Evolutionary conservation across 1,140 invertebrate species (phyloP), one percentile per base, ranked within the genome.

Genomic region (Muscidifurax raptorellus): DNA sequence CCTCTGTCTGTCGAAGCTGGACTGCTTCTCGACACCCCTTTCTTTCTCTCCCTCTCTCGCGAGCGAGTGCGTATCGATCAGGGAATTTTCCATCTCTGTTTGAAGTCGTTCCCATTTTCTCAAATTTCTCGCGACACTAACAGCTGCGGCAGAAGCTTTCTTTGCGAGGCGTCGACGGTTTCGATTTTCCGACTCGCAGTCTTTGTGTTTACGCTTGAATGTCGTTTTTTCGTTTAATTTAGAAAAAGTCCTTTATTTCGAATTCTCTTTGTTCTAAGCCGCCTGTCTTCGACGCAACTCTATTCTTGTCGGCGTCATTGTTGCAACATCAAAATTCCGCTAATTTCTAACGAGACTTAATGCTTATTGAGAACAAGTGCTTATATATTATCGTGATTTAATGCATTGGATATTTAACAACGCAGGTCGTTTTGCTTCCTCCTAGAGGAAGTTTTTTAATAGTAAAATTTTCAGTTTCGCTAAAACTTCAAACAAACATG

Each of bases 31-130:
- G 75, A 72, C 66, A 78, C 32, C 22, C 15, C 27, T 64, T 67
- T 77, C 44, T 80, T 86, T 76, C 27, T 47, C 25, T 52, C 25
- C 27, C 40, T 52, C 40, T 47, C 13, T 74, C 71, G 4, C 71
- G 2, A 27, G 30, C 13, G 30, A 4, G 25, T 22, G 59, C 69
- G 44, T 75, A 74, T 71, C 67, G 81, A 25, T 64, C 59, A 75
- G 12, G 22, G 71, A 83, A 40, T 85, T 83, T 27, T 72, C 10
- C 28, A 36, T 36, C n/a, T 36, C 22, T 74, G 78, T 44, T 85
- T 86, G 74, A 27, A 32, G 59, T 36, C 75, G 79, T 84, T 82
- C 82, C 82, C 83, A 88, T 80, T 71, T 52, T 76, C 81, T 32
- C 71, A 59, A 82, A 64, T 79, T 72, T 82, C 86, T 15, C 44